Evolutionary conservation across 2,888 invertebrate genomes (phyloP).

Genomic region (Amiota communis): DNA sequence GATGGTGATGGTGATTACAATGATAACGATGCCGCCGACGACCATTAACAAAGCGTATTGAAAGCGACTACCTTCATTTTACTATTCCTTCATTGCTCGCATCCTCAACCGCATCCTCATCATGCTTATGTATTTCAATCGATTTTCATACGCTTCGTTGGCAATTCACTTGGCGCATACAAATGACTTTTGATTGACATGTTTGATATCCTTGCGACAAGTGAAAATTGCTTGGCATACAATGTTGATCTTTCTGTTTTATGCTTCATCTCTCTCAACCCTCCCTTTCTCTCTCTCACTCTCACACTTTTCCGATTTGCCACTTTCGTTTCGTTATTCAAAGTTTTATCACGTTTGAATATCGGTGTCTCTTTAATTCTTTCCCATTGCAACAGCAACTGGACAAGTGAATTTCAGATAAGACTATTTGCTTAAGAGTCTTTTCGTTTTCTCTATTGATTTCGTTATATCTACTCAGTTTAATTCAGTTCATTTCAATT

Average conservation of each 20-base stretch:
- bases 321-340: too few species aligned
- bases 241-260: too few species aligned
- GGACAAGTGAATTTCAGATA: not conserved
- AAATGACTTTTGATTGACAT: slow-evolving; percentile 66
- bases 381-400: slow-evolving; percentile 56
- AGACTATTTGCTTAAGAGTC: too few species aligned
- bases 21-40: slow-evolving; percentile 35
- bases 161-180: slow-evolving; percentile 36
- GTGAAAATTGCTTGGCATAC: slow-evolving; percentile 54
- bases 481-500: too few species aligned
- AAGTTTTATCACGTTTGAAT: too few species aligned
- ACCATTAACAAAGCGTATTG: slow-evolving; percentile 37
- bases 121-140: not conserved
- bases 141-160: slow-evolving; percentile 35
- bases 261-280: not conserved
- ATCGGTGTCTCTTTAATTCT: slow-evolving; percentile 1
- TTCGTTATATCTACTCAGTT: too few species aligned
- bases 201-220: slow-evolving; percentile 64
- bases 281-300: not conserved
- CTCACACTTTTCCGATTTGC: too few species aligned
- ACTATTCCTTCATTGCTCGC: slow-evolving; percentile 1
- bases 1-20: slow-evolving; percentile 27
- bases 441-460: too few species aligned
- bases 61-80: slow-evolving; percentile 8
- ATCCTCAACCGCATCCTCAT: not conserved